Conservation (phyloP, 1,140 invertebrate genomes). For the Caenorhabditis latens region DNA sequence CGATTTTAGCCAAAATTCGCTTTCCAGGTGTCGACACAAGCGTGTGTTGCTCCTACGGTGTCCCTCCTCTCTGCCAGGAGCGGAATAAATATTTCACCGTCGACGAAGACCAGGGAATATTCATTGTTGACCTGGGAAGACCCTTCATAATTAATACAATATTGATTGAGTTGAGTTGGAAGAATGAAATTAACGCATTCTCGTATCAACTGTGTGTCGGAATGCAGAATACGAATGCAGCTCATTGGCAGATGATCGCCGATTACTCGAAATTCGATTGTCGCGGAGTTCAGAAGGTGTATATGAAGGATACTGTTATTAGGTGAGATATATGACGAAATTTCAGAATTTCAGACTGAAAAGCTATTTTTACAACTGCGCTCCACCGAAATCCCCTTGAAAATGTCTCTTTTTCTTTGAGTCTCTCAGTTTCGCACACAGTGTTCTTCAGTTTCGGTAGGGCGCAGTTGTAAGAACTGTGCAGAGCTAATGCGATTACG, state of each 20-base stretch:
- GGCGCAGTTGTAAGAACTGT: no score
- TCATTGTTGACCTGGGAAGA: conserved; percentile 66
- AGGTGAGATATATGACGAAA: no score
- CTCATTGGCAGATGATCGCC: conserved; percentile 90
- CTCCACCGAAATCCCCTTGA: no score
- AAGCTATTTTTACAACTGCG: no score
- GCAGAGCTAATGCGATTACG: no score
- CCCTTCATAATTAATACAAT: conserved; percentile 71
- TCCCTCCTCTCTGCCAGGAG: neutral
- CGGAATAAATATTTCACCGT: neutral
- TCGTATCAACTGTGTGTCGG: conserved; percentile 97
- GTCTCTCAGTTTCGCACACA: no score
- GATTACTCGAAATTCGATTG: conserved; percentile 92
- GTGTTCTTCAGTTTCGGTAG: no score
- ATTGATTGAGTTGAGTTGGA: conserved; percentile 63
- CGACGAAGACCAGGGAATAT: neutral
- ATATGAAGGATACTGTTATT: conserved; percentile 90
- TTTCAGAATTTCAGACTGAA: no score
- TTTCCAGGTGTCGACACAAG: conserved; percentile 34
- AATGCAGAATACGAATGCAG: conserved; percentile 86
- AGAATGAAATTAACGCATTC: conserved; percentile 79
- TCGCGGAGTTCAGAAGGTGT: conserved; percentile 94
- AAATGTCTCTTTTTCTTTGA: no score
- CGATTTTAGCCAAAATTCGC: no score
- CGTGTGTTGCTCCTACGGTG: no score